These are phyloP conservation scores for Chitala chitala DNA, from an alignment of 2,113 vertebrate species.

Conservation along the genomic window DNA sequence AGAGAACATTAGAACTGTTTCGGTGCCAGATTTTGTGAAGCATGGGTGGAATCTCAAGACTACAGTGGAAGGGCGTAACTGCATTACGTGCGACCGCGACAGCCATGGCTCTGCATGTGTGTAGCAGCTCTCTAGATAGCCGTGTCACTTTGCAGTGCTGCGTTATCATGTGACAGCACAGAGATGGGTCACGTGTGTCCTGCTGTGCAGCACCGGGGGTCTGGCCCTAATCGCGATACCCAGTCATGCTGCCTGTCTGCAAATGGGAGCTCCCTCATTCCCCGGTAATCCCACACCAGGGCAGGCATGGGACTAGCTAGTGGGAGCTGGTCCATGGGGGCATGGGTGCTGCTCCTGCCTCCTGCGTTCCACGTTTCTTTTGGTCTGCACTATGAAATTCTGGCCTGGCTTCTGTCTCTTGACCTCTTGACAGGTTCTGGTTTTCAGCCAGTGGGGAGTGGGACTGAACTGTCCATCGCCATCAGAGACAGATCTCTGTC, in stretches of 20 bases:
- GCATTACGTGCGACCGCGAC: slow-evolving; percentile 55
- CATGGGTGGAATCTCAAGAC: slow-evolving; percentile 57
- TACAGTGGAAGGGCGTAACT: slow-evolving; percentile 54
- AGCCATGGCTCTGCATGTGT: slow-evolving; percentile 54
- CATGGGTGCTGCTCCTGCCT: slow-evolving; percentile 23
- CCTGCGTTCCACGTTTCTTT: not conserved
- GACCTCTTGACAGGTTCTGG: not conserved
- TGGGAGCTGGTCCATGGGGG: too few species aligned
- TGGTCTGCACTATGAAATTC: not conserved
- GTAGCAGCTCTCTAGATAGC: slow-evolving; percentile 54
- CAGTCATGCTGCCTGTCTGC: slow-evolving; percentile 63
- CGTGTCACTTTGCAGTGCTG: slow-evolving; percentile 42
- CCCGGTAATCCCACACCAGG: slow-evolving; percentile 69
- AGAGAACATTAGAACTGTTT: not conserved
- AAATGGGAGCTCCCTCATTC: slow-evolving; percentile 67
- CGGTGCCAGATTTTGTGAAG: slow-evolving; percentile 39
- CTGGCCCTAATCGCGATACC: slow-evolving; percentile 67
- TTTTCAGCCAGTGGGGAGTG: not conserved
- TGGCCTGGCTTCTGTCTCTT: not conserved
- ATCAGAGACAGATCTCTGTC: slow-evolving; percentile 51
- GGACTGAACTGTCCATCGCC: slow-evolving; percentile 26
- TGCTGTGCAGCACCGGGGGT: slow-evolving; percentile 45
- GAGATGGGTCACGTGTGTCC: slow-evolving; percentile 60
- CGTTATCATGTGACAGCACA: slow-evolving; percentile 57
- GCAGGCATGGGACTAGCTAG: too few species aligned